These are phyloP conservation scores for Tetramorium bicarinatum DNA, from an alignment of 2,888 invertebrate species.

Conservation along the genomic window DNA sequence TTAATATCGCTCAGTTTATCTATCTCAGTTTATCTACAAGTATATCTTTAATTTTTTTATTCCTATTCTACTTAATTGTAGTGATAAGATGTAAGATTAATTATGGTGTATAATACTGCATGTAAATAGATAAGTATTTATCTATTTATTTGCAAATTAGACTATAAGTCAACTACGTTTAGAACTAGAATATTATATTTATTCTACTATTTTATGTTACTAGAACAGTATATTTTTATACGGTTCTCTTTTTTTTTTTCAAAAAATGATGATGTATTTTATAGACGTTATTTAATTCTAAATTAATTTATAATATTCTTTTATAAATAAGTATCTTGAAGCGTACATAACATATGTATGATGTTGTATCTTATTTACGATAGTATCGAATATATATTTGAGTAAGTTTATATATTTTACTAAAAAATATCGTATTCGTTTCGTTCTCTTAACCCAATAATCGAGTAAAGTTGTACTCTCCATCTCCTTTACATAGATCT, in stretches of 20 bases:
- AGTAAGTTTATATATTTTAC: constrained; percentile 40
- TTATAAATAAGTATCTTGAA: neutral
- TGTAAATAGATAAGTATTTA: neutral
- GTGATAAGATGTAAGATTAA: neutral
- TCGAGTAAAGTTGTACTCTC: constrained; percentile 55
- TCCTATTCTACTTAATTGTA: neutral
- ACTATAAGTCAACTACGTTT: neutral
- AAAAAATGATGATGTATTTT: neutral
- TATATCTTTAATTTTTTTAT: neutral
- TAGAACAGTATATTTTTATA: neutral
- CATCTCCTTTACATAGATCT: constrained; percentile 63
- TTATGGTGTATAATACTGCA: neutral
- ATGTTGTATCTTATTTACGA: neutral
- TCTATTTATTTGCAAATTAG: neutral
- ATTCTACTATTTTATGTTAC: too few species aligned
- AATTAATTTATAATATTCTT: neutral
- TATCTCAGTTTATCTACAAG: too few species aligned
- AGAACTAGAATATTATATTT: neutral
- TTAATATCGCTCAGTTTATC: neutral
- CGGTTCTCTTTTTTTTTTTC: neutral
- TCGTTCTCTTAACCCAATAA: constrained; percentile 66
- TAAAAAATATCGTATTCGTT: constrained; percentile 24
- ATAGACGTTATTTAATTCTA: neutral
- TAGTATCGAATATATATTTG: neutral
- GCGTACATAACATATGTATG: neutral